Base-by-base conservation (phyloP, 2,888 invertebrate genomes). In the Ptychoptera contaminata region DNA sequence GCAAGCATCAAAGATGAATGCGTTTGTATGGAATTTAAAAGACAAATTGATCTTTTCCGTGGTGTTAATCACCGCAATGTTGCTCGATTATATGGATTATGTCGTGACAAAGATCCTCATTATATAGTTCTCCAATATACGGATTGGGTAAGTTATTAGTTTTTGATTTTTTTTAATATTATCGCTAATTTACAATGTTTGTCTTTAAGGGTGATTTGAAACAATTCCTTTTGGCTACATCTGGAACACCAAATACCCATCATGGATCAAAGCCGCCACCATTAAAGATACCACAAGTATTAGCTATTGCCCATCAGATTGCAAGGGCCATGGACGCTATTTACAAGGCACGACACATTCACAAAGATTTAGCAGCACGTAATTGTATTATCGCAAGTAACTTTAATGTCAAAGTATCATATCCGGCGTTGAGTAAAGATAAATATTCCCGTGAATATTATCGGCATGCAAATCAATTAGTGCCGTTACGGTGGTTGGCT, bases 381-480 rank as follows among this genome's bases (percentile, higher is more conserved):
- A 94, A 94, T 67, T 87, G 94, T 60, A 70, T 93, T 47, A 81
- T 94, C 47, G 81, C 87, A 0, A 82, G 86, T 15, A 76, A 77
- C 51, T 71, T 93, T 30, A 59, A 61, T 48, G 77, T 91, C 23
- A 93, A 94, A 68, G 74, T 94, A 46, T 82, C 90, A 2, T 72
- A 78, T 63, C 79, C 84, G 1, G 81, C 82, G 32, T 74, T 86
- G 51, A 80, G 79, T 32, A 77, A 82, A 54, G 92, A 88, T 53
- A 86, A 90, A 0, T 87, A 93, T 62, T 82, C 83, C 38, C 80
- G 82, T 52, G 93, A 96, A 60, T 96, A 94, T 66, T 85, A 77
- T 61, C 84, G 84, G 54, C 76, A 85, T 56, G 78, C 82, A 47
- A 87, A 90, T 57, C 77, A 80, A 74, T 74, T 83, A 53, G 75